Percentiles rank a stretch among this genome's conserved stretches.
phyloP scores from a whole-genome alignment of 2,797 vertebrate genomes.

The Masticophis lateralis region DNA sequence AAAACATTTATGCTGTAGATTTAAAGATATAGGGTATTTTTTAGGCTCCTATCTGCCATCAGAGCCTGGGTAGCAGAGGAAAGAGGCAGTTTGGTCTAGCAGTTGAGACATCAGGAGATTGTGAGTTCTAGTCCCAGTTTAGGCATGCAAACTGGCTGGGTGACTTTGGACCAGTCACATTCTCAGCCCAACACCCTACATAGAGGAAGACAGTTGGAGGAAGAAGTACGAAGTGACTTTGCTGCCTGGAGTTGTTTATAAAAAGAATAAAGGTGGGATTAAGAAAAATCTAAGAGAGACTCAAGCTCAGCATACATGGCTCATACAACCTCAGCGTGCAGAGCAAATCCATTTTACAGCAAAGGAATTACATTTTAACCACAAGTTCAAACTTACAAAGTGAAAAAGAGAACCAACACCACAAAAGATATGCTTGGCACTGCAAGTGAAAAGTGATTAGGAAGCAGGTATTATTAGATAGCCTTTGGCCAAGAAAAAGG shows the following conservation, averaged over 20 bases:
- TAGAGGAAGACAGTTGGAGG: neutral
- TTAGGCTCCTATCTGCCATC: neutral
- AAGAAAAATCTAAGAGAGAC: neutral
- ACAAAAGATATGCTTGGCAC: neutral
- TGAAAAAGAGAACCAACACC: neutral
- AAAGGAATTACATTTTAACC: neutral
- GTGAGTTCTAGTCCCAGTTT: neutral
- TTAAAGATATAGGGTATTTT: neutral
- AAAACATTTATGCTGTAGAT: neutral
- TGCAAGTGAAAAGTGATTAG: neutral
- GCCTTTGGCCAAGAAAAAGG: neutral
- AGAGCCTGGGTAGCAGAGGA: neutral
- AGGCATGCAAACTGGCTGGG: neutral
- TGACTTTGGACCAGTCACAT: neutral
- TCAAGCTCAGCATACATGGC: neutral
- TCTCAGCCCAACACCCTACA: neutral
- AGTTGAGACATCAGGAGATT: neutral
- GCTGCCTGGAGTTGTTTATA: neutral
- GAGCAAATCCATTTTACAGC: neutral
- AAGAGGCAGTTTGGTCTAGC: neutral
- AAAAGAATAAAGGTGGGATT: neutral
- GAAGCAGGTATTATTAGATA: neutral
- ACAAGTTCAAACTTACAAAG: neutral
- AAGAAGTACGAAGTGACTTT: neutral
- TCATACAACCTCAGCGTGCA: neutral